phyloP scores from a whole-genome alignment of 2,888 invertebrate species.

The Drosophila flavopinicola region DNA sequence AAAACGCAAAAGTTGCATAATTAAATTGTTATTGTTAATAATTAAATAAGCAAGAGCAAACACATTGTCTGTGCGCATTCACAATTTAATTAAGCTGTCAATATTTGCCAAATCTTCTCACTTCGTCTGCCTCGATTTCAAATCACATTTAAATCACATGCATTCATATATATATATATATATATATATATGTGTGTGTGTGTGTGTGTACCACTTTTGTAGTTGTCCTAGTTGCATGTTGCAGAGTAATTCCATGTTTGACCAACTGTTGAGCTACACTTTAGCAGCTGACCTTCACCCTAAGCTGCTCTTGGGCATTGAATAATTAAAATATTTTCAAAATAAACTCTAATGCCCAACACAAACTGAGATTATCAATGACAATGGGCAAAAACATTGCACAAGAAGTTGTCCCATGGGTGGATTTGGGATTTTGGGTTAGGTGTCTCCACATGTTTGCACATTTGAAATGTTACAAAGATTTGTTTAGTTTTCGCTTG shows the following conservation, averaged over 20 bases:
- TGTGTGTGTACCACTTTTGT: conserved; percentile 22
- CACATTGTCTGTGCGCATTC: conserved; percentile 23
- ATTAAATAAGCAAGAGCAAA: conserved; percentile 63
- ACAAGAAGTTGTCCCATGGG: background rate
- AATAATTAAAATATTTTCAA: conserved; percentile 66
- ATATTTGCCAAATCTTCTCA: conserved; percentile 64
- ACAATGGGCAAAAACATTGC: conserved; percentile 1
- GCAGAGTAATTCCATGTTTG: conserved; percentile 64
- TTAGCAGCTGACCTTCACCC: conserved; percentile 55
- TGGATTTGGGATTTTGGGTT: background rate
- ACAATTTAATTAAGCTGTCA: conserved; percentile 64
- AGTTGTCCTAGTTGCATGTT: conserved; percentile 41
- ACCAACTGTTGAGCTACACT: conserved; percentile 62
- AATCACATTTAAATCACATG: conserved; percentile 14
- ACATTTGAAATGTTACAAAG: conserved; percentile 72
- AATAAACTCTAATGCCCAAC: conserved; percentile 54
- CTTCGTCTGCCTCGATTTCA: conserved; percentile 28
- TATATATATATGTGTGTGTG: background rate
- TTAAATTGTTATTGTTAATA: conserved; percentile 63
- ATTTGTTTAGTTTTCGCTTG: conserved; percentile 68
- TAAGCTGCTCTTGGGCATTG: conserved; percentile 34
- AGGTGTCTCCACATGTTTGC: conserved; percentile 54
- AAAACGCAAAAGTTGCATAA: conserved; percentile 54
- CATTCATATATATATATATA: background rate
- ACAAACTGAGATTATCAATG: conserved; percentile 60